Conservation (phyloP, 2,113 vertebrate species). For the Cryptotis parvus region DNA sequence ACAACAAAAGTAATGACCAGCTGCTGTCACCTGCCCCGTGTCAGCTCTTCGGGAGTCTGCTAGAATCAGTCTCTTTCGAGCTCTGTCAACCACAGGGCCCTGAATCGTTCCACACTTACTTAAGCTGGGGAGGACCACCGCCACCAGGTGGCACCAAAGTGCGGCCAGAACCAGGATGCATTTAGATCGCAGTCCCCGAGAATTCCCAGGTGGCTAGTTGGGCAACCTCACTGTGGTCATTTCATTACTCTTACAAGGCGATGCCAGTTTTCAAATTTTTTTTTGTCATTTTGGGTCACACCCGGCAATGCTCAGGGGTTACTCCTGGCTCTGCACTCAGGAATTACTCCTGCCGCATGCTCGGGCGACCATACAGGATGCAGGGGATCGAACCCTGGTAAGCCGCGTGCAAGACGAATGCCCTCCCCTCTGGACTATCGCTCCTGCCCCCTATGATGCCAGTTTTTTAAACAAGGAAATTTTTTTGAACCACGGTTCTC, state of each 20-base stretch:
- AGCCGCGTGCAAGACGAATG: too few species aligned
- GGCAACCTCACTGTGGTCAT: background rate
- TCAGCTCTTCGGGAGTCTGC: background rate
- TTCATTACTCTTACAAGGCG: background rate
- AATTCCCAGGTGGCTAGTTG: slow-evolving; percentile 31
- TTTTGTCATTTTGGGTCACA: too few species aligned
- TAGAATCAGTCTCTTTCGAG: background rate
- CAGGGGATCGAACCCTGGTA: too few species aligned
- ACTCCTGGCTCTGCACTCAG: too few species aligned
- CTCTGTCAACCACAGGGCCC: background rate
- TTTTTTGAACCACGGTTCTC: background rate
- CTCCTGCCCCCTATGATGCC: background rate
- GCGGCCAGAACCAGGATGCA: background rate
- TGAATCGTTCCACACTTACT: background rate
- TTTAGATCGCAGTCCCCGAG: background rate
- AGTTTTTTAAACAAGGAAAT: slow-evolving; percentile 53
- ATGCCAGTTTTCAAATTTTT: slow-evolving; percentile 21
- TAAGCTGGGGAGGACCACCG: background rate
- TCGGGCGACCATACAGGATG: too few species aligned
- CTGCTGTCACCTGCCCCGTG: background rate
- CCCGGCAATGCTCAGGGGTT: too few species aligned
- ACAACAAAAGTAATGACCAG: background rate
- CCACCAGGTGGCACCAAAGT: slow-evolving; percentile 24
- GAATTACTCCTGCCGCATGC: too few species aligned
- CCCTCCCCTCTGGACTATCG: too few species aligned